Percentiles rank a stretch among this genome's conserved stretches.
Evolutionary conservation across 2,113 vertebrate species (phyloP).

Genomic region (Pungitius pungitius): DNA sequence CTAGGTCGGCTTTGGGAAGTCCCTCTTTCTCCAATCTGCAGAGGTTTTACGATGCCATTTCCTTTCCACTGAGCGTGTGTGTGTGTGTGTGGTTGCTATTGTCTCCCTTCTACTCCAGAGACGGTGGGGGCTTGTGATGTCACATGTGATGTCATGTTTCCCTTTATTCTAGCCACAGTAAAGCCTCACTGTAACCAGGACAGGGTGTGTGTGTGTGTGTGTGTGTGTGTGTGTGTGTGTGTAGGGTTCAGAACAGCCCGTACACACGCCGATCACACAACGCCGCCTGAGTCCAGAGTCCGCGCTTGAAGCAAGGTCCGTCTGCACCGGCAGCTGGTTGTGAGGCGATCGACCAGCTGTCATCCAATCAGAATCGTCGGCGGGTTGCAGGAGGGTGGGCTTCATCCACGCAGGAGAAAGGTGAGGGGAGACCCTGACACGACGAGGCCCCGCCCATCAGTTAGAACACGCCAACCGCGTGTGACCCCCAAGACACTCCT

Average conservation of each 20-base stretch:
- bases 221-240: constrained; percentile 5
- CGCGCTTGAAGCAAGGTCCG: constrained; percentile 34
- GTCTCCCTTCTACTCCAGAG: constrained; percentile 27
- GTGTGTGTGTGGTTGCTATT: constrained; percentile 37
- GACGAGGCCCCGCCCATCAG: background rate
- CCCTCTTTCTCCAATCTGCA: constrained; percentile 53
- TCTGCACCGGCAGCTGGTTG: background rate
- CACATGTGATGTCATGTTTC: constrained; percentile 68
- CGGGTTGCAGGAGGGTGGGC: no score
- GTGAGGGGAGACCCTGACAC: no score
- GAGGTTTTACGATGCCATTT: constrained; percentile 68
- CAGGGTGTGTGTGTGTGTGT: constrained; percentile 20
- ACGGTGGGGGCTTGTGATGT: constrained; percentile 61
- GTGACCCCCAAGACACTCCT: no score
- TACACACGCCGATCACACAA: background rate
- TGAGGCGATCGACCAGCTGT: background rate
- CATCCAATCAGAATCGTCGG: constrained; percentile 31
- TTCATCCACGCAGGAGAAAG: no score
- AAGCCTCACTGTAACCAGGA: constrained; percentile 40
- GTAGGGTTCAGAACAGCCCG: constrained; percentile 10
- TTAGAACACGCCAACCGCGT: constrained; percentile 15
- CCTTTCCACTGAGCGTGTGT: constrained; percentile 35
- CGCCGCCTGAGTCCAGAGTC: constrained; percentile 23
- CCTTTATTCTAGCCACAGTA: constrained; percentile 53
- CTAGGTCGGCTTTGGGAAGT: constrained; percentile 67